phyloP scores from a whole-genome alignment of 2,113 vertebrate genomes.

The Cervus canadensis region DNA sequence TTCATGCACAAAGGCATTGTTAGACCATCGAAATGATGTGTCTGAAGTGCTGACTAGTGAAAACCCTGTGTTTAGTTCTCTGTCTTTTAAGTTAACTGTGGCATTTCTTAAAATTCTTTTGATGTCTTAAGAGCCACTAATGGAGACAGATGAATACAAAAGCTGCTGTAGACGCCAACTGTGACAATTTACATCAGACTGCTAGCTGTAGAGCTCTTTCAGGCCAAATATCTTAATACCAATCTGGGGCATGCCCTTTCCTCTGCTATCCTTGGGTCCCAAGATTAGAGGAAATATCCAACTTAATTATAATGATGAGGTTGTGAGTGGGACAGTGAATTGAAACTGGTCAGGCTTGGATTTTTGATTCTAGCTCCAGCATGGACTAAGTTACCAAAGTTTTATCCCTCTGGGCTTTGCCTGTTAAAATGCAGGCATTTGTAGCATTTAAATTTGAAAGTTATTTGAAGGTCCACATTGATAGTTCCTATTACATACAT shows the following conservation, averaged over 20 bases:
- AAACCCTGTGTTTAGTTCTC: background rate
- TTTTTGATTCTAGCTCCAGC: background rate
- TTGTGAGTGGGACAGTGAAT: background rate
- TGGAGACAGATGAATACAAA: slow-evolving; percentile 10
- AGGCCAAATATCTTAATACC: background rate
- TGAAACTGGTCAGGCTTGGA: background rate
- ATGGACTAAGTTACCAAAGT: background rate
- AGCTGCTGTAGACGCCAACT: background rate
- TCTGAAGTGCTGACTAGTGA: background rate
- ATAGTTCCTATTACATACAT: background rate
- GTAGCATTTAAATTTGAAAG: background rate
- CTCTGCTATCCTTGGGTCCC: background rate
- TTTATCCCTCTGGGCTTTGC: accelerated
- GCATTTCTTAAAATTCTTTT: slow-evolving; percentile 14
- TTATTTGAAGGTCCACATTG: background rate
- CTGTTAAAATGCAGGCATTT: background rate
- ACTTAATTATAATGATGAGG: background rate
- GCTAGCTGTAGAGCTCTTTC: background rate
- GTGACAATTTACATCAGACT: background rate
- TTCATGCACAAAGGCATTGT: background rate
- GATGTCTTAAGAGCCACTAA: slow-evolving; percentile 22
- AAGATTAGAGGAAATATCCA: background rate
- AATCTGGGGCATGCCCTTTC: background rate
- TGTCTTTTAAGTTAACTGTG: slow-evolving; percentile 1
- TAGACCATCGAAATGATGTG: background rate